Percentiles rank a stretch among this genome's conserved stretches.
Evolutionary conservation across 2,888 invertebrate species (phyloP).

Genomic region (Sphecodes monilicornis): DNA sequence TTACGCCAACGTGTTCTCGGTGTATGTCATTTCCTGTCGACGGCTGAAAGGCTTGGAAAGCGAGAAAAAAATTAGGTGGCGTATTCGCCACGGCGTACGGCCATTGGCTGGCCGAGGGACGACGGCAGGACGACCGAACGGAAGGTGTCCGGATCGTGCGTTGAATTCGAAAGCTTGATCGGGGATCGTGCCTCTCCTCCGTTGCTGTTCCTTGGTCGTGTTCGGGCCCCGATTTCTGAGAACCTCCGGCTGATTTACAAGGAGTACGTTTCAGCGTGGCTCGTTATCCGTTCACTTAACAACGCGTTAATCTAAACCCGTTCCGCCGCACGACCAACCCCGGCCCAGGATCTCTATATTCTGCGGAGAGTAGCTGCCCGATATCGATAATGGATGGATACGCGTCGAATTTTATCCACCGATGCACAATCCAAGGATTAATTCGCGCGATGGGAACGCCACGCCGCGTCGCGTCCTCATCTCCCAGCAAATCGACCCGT

Average conservation of each 20-base stretch:
- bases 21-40: conserved; percentile 66
- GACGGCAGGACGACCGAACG: conserved; percentile 74
- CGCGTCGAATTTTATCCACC: not conserved
- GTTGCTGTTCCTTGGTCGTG: conserved; percentile 39
- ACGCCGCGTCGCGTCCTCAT: not conserved
- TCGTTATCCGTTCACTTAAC: conserved; percentile 54
- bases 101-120: conserved; percentile 54
- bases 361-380: not conserved
- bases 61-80: conserved; percentile 67
- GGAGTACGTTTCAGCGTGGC: conserved; percentile 53
- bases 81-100: conserved; percentile 62
- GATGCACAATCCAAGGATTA: conserved; percentile 19
- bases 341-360: conserved; percentile 21
- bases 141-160: conserved; percentile 80
- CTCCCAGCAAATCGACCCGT: not conserved
- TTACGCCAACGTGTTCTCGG: conserved; percentile 10
- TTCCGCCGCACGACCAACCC: conserved; percentile 17
- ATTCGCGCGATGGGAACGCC: conserved; percentile 24
- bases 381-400: conserved; percentile 18
- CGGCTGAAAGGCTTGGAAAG: conserved; percentile 65
- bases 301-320: conserved; percentile 56
- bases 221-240: conserved; percentile 61
- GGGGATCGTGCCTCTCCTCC: conserved; percentile 53
- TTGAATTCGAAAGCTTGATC: conserved; percentile 75
- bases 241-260: conserved; percentile 66